Base-by-base conservation (phyloP, 1,140 invertebrate genomes). In the Patella vulgata region DNA sequence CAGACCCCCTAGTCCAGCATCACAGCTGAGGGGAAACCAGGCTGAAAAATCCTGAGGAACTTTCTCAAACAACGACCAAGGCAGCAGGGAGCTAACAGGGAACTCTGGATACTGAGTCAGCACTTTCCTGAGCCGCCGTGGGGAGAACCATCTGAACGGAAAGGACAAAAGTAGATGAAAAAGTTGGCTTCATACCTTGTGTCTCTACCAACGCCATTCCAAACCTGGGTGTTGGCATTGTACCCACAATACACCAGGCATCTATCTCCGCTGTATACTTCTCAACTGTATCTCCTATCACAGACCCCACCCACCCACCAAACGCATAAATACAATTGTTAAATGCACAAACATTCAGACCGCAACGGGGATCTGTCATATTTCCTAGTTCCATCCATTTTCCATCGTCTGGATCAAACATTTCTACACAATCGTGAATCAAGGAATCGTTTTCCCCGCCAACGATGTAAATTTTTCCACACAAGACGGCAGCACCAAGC, bases 191-290 rank as follows among this genome's bases (percentile, higher is more conserved):
- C n/a, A 71, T 83, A 92, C 92, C 92, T 88, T 93, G 90, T 82
- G 91, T 92, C 67, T 90, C 90, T 21, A 94, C 91, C 30, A 94
- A 91, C n/a, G 93, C 93, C 93, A 96, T 95, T 64, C 92, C 94
- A 77, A 94, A 95, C 46, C 92, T 86, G 74, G 59, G 62, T n/a
- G 92, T 91, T 0, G 91, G 91, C 84, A 96, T 88, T 71, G 90
- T 87, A 2, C 90, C 93, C 47, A 89, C 87, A 9, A 91, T 75
- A n/a, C 86, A 88, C 85, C 94, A 97, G 61, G 88, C 86, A 76
- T 94, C 89, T 14, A 86, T 84, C 48, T 88, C 85, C 2, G 93
- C 91, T 84, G 96, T 91, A 82, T 95, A 97, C 71, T 90, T 89
- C 82, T 97, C 95, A 67, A 97, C 93, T 0, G 91, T 90, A 17